phyloP scores from a whole-genome alignment of 2,113 vertebrate genomes.

The Bos javanicus region DNA sequence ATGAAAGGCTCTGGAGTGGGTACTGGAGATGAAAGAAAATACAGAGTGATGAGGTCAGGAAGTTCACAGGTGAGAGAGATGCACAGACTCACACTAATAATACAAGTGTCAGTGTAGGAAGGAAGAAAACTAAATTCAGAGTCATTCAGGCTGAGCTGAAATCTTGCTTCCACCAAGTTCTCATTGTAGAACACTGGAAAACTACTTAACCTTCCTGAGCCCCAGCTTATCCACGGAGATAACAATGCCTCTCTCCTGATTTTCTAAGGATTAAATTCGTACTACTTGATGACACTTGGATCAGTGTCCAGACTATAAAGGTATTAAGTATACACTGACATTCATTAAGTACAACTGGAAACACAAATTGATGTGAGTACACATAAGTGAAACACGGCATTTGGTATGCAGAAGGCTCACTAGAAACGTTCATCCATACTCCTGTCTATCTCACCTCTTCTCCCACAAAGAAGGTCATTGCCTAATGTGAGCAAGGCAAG shows the following conservation, averaged over 20 bases:
- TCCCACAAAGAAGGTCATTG: neutral
- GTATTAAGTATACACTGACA: neutral
- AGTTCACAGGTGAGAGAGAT: neutral
- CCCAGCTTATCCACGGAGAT: neutral
- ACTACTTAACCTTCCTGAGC: neutral
- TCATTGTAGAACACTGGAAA: neutral
- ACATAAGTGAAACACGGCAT: neutral
- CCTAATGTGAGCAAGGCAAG: neutral
- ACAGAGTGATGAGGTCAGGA: neutral
- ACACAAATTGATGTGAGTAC: neutral
- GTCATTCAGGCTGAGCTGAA: neutral
- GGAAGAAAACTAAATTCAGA: neutral
- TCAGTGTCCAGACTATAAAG: neutral
- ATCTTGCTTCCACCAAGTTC: neutral
- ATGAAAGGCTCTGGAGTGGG: neutral
- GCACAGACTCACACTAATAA: neutral
- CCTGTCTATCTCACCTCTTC: neutral
- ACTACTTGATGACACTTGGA: neutral
- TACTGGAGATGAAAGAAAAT: neutral
- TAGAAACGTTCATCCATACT: rapidly evolving
- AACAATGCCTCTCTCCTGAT: neutral
- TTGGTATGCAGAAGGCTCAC: neutral
- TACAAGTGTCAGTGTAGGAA: neutral
- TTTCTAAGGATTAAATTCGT: neutral
- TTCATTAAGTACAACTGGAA: neutral